Evolutionary conservation across 2,113 vertebrate genomes (phyloP).

Genomic region (Numenius arquata): DNA sequence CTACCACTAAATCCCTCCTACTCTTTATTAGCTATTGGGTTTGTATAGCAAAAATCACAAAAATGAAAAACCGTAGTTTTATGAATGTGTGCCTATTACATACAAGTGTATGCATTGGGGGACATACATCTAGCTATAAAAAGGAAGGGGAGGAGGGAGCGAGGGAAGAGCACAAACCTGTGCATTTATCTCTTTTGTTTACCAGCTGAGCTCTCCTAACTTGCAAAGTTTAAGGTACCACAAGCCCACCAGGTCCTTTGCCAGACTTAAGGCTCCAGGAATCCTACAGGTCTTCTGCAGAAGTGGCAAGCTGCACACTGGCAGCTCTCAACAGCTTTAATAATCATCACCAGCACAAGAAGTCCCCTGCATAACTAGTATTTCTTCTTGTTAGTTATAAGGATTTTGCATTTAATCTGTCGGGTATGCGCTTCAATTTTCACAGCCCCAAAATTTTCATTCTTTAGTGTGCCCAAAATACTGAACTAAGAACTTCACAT

Average conservation of each 20-base stretch:
- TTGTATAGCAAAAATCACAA: not conserved
- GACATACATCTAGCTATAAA: not conserved
- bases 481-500: not conserved
- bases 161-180: fast-evolving
- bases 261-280: not conserved
- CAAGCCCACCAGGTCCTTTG: not conserved
- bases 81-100: not conserved
- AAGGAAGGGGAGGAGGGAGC: fast-evolving
- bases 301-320: not conserved
- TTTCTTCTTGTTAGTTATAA: not conserved
- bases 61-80: not conserved
- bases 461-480: not conserved
- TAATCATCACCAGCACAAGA: not conserved
- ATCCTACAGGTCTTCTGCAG: not conserved
- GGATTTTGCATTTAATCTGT: not conserved
- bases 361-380: not conserved
- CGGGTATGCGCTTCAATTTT: not conserved
- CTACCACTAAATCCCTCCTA: not conserved
- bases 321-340: not conserved
- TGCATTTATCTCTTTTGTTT: not conserved
- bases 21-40: not conserved
- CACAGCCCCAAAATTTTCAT: not conserved
- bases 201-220: not conserved
- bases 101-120: not conserved
- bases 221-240: not conserved